Evolutionary conservation across 2,113 vertebrate genomes (phyloP).

Genomic region (Myotis davidii): DNA sequence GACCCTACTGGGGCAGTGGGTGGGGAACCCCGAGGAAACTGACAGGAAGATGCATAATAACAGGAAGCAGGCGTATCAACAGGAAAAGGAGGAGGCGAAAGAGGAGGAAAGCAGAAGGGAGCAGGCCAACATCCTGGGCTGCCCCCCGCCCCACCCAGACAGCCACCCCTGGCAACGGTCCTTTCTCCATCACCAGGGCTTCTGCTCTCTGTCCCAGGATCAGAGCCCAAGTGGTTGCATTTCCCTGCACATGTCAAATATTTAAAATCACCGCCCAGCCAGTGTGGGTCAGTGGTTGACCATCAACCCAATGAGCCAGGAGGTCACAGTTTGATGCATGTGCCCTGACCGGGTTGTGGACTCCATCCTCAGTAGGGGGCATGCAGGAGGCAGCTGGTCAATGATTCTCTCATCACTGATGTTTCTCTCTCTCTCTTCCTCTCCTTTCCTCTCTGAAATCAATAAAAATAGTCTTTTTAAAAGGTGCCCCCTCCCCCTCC

Average conservation of each 20-base stretch:
- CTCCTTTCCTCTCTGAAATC: no score
- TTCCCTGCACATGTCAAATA: not conserved
- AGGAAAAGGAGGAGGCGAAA: slow-evolving; percentile 56
- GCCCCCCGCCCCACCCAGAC: not conserved
- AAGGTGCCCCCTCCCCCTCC: not conserved
- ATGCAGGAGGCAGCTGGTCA: no score
- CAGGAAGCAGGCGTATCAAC: slow-evolving; percentile 70
- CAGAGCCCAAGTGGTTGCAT: not conserved
- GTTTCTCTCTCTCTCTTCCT: no score
- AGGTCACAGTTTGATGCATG: no score
- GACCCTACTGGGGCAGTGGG: slow-evolving; percentile 61
- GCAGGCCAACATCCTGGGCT: slow-evolving; percentile 1
- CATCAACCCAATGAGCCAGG: no score
- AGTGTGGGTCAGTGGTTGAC: no score
- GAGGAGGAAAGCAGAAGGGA: not conserved
- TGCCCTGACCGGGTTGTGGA: no score
- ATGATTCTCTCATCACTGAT: no score
- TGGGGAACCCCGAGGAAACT: slow-evolving; percentile 40
- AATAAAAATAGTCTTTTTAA: not conserved
- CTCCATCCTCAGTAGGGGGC: no score
- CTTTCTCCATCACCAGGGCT: rapidly evolving
- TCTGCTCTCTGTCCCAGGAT: not conserved
- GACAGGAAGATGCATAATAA: slow-evolving; percentile 65
- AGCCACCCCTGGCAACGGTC: not conserved
- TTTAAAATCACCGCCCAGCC: not conserved